Evolutionary conservation across 2,888 invertebrate genomes (phyloP), one percentile per base, ranked within the genome.

Genomic region (Liopterus haemorrhoidalis): DNA sequence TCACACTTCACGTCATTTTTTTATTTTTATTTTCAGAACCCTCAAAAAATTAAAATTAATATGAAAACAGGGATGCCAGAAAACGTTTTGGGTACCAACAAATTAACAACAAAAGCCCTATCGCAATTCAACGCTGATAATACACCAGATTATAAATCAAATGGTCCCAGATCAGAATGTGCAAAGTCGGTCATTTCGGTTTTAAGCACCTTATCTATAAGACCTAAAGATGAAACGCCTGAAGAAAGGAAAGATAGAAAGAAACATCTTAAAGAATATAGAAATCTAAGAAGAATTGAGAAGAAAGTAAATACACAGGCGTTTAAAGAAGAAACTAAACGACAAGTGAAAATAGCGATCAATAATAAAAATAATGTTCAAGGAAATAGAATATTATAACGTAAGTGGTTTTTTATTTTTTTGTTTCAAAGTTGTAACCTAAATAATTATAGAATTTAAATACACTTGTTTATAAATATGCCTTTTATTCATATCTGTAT

Each of bases 291-390:
- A 50, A 73, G 90, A 61, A 60, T 80, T 39, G 92, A 92, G 63
- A 82, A 81, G 67, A 92, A 91, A 63, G 79, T 82, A 0, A 92
- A 91, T 61, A 73, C 75, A 8, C 72, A 78, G 22, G 89, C 87
- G 0, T 92, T 92, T 62, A 90, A 85, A 60, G 85, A 89, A 55
- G 90, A 91, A 60, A 83, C 85, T 68, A 85, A 86, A 58, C 70
- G 81, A 3, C 86, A 88, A 60, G 81, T 81, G 60, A 86, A 87
- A 64, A 82, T 87, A 35, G 69, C 79, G 58, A 65, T 86, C 50
- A 89, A 90, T 64, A 85, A 85, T 57, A 80, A 70, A 61, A 78
- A 78, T 59, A 85, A 85, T 62, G 69, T 84, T 49, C 84, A 84
- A 61, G 84, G 84, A 39, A 82, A 80, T 59, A 75, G 71, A 63